Evolutionary conservation across 2,113 vertebrate genomes (phyloP).

Genomic region (Lutjanus erythropterus): DNA sequence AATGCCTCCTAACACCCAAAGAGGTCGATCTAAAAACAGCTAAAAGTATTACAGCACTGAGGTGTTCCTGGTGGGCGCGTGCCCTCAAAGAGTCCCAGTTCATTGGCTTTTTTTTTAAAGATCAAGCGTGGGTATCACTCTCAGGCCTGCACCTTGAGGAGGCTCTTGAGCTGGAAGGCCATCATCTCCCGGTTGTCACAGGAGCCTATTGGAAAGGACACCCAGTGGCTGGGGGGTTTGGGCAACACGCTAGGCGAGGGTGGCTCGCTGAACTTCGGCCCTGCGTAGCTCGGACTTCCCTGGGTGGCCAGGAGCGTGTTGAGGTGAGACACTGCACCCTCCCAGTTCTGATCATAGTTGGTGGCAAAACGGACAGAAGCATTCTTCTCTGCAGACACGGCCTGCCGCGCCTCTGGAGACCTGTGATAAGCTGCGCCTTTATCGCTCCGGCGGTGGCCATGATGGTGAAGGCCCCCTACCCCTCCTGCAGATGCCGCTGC

Average conservation of each 20-base stretch:
- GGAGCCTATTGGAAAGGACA: conserved; percentile 91
- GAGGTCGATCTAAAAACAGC: conserved; percentile 63
- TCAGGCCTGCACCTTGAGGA: conserved; percentile 97
- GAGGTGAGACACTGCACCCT: conserved; percentile 86
- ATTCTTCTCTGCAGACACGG: conserved; percentile 89
- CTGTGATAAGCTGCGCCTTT: conserved; percentile 86
- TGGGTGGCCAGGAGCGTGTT: conserved; percentile 89
- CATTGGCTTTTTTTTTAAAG: conserved; percentile 55
- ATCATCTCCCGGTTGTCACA: conserved; percentile 94
- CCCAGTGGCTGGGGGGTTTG: conserved; percentile 97
- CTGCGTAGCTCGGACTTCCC: conserved; percentile 93
- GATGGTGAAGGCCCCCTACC: conserved; percentile 74
- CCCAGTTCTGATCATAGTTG: conserved; percentile 89
- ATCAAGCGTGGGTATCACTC: conserved; percentile 40
- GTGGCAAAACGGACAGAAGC: conserved; percentile 84
- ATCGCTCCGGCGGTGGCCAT: conserved; percentile 87
- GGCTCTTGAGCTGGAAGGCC: conserved; percentile 98
- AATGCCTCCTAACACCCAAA: conserved; percentile 29
- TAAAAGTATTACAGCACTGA: conserved; percentile 75
- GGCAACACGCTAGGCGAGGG: conserved; percentile 97
- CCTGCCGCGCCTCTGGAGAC: conserved; percentile 90
- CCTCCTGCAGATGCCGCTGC: conserved; percentile 81
- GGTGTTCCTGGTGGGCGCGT: conserved; percentile 73
- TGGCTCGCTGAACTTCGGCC: conserved; percentile 98
- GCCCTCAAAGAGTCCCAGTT: conserved; percentile 57